A percentile compares a stretch with the other conserved stretches of the same genome.
Conservation (phyloP, 2,113 vertebrate genomes). For the Nipponia nippon region DNA sequence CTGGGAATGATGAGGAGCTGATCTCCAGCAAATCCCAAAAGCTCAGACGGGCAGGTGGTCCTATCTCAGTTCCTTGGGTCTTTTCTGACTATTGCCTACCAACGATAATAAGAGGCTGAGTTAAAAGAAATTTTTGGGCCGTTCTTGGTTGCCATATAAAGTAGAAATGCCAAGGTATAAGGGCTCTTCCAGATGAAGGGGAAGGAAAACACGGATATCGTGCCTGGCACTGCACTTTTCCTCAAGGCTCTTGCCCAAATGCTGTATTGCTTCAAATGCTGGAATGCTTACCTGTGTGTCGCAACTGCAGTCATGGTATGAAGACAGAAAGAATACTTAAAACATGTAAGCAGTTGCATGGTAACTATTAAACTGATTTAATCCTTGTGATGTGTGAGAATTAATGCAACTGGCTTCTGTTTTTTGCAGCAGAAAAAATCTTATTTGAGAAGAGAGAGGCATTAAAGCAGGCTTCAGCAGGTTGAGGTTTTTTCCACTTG, state of each 20-base stretch:
- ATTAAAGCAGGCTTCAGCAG: background rate
- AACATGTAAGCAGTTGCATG: background rate
- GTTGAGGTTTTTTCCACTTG: background rate
- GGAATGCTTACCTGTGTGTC: too few relatives aligned
- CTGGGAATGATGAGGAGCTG: background rate
- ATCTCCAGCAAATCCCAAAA: background rate
- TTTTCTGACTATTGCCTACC: background rate
- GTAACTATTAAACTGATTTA: background rate
- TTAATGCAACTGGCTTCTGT: background rate
- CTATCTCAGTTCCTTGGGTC: background rate
- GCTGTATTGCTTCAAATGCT: background rate
- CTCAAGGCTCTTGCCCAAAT: background rate
- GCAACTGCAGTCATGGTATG: background rate
- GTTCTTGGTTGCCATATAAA: rapidly evolving
- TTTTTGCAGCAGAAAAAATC: background rate
- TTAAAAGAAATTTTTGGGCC: background rate
- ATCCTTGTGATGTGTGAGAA: background rate
- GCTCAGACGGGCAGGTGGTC: background rate
- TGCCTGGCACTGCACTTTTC: background rate
- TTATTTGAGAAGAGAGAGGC: background rate
- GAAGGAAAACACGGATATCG: rapidly evolving
- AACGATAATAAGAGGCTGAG: background rate
- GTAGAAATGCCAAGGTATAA: background rate
- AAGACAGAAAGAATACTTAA: background rate
- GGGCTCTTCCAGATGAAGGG: background rate